Evolutionary conservation across 2,888 invertebrate species (phyloP).

Genomic region (Drosophila atripex): DNA sequence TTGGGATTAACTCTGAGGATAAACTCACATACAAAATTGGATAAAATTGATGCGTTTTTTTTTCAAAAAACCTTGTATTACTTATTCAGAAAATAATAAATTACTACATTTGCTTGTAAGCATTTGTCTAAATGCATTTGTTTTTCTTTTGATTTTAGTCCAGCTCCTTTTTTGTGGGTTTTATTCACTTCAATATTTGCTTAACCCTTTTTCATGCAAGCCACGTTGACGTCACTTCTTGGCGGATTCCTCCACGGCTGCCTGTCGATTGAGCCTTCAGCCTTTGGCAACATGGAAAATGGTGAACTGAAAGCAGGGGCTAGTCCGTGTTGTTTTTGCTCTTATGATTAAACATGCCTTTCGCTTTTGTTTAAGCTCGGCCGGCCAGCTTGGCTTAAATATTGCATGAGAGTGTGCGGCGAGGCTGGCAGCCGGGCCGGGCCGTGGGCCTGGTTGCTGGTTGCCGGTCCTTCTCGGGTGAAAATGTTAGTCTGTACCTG

Average conservation of each 20-base stretch:
- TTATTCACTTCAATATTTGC: constrained; percentile 79
- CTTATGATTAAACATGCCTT: constrained; percentile 79
- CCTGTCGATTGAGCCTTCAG: constrained; percentile 45
- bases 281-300: constrained; percentile 57
- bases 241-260: constrained; percentile 34
- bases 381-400: constrained; percentile 69
- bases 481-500: constrained; percentile 61
- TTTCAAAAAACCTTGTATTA: no score
- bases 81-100: no score
- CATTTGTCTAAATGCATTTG: constrained; percentile 16
- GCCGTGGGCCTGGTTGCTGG: no score
- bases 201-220: constrained; percentile 71
- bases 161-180: constrained; percentile 73
- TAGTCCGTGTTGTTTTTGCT: constrained; percentile 72
- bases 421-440: neutral
- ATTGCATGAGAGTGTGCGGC: constrained; percentile 62
- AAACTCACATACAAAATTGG: no score
- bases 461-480: constrained; percentile 5
- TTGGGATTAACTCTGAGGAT: no score
- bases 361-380: constrained; percentile 74
- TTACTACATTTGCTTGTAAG: no score
- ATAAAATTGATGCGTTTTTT: no score
- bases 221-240: constrained; percentile 33
- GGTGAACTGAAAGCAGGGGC: constrained; percentile 39
- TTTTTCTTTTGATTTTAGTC: constrained; percentile 37